Evolutionary conservation across 1,140 invertebrate species (phyloP), one percentile per base, ranked within the genome.

Genomic region (Papilio helenus): DNA sequence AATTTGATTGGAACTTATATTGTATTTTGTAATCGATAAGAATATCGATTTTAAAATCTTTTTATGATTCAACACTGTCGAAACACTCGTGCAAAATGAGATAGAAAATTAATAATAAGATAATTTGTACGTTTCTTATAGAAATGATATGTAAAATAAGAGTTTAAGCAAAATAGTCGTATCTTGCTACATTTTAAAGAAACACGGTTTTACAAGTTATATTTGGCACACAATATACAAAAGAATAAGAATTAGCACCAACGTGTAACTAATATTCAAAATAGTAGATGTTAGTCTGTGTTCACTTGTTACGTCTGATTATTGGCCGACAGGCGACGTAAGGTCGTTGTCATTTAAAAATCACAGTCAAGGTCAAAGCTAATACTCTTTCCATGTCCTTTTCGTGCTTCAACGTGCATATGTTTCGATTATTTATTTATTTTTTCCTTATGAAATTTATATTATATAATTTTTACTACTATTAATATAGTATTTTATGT

Each of bases 291-390:
- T 58, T 55, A 29, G 49, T 18, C 23, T 55, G 14, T 76, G 34
- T 76, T 51, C 4, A n/a, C 23, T 76, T 58, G 23, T 76, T 51
- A 18, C 23, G 23, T 74, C 71, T 72, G 42, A 44, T 42, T 39
- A 16, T 9, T 23, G 7, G n/a, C 2, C 20, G 72, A 46, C 42
- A 46, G 42, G 44, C 72, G 23, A 49, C 74, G 14, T 29, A 18
- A 26, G 74, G 74, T 76, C 51, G 58, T 76, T 76, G 74, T 76
- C 49, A 76, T 76, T 76, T 58, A 34, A 58, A 58, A 58, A 39
- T 76, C 49, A 58, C 12, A 76, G 74, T 84, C 81, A 88, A 83
- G 84, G 82, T 84, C 77, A 85, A 87, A 86, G 83, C 86, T 82
- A 82, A 86, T 85, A 88, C 80, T 83, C 76, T 29, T 71, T 73